phyloP scores from a whole-genome alignment of 2,888 invertebrate genomes.

The Ormia ochracea region DNA sequence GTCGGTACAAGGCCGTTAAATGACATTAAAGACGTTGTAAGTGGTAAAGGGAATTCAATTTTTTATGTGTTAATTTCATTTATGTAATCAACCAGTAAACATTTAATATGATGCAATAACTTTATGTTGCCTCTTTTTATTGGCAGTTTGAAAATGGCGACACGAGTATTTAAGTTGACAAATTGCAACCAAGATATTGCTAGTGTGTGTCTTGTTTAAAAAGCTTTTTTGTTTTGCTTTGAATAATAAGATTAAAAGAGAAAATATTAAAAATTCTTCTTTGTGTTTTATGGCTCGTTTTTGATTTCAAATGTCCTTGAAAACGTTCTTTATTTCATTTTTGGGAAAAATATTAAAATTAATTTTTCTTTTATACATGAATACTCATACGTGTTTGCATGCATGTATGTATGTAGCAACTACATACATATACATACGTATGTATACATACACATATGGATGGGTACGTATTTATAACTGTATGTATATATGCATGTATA shows the following conservation, averaged over 20 bases:
- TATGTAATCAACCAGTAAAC: slow-evolving; percentile 1
- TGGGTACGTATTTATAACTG: not conserved
- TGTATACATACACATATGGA: not conserved
- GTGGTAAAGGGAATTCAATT: slow-evolving; percentile 38
- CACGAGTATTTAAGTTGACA: not conserved
- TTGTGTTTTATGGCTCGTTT: not conserved
- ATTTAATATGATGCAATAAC: slow-evolving; percentile 5
- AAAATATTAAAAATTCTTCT: not conserved
- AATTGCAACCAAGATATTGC: not conserved
- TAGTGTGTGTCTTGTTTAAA: not conserved
- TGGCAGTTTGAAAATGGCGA: not conserved
- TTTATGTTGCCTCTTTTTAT: not conserved
- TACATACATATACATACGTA: not conserved
- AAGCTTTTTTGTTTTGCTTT: not conserved
- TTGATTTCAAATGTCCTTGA: slow-evolving; percentile 32
- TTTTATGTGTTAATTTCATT: slow-evolving; percentile 30
- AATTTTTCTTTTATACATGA: not conserved
- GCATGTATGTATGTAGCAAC: no score
- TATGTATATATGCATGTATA: not conserved
- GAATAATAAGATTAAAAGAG: not conserved
- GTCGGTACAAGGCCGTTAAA: slow-evolving; percentile 24
- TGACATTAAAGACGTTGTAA: slow-evolving; percentile 47
- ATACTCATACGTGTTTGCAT: no score
- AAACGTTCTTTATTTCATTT: not conserved
- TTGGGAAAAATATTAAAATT: not conserved